phyloP scores from a whole-genome alignment of 1,140 invertebrate species.

The Metaphire vulgaris region DNA sequence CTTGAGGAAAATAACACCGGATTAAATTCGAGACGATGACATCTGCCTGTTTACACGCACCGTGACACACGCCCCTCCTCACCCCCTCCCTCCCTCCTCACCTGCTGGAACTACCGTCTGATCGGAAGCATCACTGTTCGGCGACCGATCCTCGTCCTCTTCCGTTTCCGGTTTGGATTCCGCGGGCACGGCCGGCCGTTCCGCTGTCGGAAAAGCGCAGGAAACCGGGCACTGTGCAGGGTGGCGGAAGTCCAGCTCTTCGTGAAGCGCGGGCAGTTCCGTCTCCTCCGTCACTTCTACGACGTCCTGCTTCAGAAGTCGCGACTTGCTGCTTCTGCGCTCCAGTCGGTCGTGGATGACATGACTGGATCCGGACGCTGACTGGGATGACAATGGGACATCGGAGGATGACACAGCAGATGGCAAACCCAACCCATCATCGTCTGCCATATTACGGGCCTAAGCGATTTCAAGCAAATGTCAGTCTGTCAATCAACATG shows the following conservation, averaged over 20 bases:
- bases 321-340: conserved; percentile 26
- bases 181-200: not conserved
- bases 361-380: not conserved
- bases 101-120: conserved; percentile 21
- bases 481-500: not conserved
- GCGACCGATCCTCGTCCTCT: conserved; percentile 26
- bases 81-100: too few species aligned
- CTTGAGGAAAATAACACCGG: too few species aligned
- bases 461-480: not conserved
- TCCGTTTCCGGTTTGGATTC: conserved; percentile 24
- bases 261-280: not conserved
- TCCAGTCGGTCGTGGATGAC: not conserved
- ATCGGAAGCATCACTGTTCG: conserved; percentile 23
- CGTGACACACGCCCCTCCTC: too few species aligned
- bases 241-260: not conserved
- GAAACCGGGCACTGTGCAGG: not conserved
- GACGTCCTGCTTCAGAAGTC: conserved; percentile 34
- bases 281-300: conserved; percentile 23
- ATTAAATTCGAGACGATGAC: too few species aligned
- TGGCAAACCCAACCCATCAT: not conserved
- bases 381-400: not conserved
- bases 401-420: not conserved
- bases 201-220: not conserved
- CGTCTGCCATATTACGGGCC: not conserved
- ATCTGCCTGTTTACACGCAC: too few species aligned